Evolutionary conservation across 2,797 vertebrate genomes (phyloP).

Genomic region (Loris lydekkerianus): DNA sequence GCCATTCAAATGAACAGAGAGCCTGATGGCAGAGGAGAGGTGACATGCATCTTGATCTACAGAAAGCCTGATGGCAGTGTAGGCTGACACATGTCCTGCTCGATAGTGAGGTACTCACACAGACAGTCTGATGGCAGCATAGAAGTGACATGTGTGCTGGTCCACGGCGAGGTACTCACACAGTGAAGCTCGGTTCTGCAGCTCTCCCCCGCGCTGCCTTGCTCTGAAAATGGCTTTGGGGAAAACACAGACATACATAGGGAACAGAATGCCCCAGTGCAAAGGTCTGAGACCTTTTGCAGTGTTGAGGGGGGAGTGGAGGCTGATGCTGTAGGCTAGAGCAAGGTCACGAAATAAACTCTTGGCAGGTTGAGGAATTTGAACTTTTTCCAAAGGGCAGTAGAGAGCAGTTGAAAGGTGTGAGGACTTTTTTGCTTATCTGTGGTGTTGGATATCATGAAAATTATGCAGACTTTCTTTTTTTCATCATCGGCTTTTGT

Average conservation of each 20-base stretch:
- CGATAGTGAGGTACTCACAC: neutral
- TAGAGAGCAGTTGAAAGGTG: neutral
- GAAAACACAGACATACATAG: neutral
- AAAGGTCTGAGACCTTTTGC: neutral
- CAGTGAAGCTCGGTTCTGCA: neutral
- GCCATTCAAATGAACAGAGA: neutral
- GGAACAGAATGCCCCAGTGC: too few relatives aligned
- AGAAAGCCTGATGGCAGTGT: neutral
- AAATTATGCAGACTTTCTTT: too few relatives aligned
- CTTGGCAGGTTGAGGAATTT: neutral
- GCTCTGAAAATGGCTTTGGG: accelerated
- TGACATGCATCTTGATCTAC: neutral
- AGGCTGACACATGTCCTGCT: neutral
- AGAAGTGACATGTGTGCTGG: too few relatives aligned
- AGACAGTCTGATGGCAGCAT: neutral
- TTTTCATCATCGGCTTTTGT: too few relatives aligned
- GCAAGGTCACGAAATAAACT: neutral
- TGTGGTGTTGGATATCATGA: too few relatives aligned
- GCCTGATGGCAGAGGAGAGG: neutral
- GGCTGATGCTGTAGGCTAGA: neutral
- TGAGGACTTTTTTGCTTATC: too few relatives aligned
- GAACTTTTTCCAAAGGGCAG: neutral
- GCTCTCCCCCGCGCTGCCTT: neutral
- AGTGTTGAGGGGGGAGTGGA: too few relatives aligned
- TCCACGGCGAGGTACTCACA: neutral